Conservation (phyloP, 2,113 vertebrate genomes). For the Panthera tigris region DNA sequence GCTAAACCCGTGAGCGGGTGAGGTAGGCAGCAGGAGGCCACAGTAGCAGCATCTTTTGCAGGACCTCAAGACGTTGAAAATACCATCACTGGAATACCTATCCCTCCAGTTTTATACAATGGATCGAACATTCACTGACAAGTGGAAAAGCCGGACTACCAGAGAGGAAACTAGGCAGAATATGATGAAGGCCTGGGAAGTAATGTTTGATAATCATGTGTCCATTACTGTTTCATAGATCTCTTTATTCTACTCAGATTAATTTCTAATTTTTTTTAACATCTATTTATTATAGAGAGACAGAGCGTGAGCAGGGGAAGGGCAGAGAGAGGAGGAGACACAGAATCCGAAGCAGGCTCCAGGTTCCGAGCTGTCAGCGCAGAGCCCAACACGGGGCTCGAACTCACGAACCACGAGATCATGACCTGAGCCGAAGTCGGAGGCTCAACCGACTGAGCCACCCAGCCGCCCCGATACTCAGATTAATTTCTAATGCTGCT, state of each 20-base stretch:
- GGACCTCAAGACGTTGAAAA: background rate
- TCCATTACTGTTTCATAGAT: background rate
- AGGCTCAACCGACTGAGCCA: too few relatives aligned
- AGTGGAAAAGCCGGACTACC: background rate
- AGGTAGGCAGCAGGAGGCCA: background rate
- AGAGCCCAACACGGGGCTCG: too few relatives aligned
- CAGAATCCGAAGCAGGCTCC: too few relatives aligned
- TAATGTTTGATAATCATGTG: background rate
- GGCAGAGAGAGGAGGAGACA: too few relatives aligned
- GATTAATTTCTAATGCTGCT: background rate
- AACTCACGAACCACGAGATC: too few relatives aligned
- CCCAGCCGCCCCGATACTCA: too few relatives aligned
- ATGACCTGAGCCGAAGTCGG: too few relatives aligned
- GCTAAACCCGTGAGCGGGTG: background rate
- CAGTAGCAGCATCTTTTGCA: background rate
- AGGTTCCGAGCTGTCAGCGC: too few relatives aligned
- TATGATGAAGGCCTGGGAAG: accelerated
- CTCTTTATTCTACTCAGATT: background rate
- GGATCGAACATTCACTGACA: background rate
- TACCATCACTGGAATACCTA: background rate
- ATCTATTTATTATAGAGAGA: too few relatives aligned
- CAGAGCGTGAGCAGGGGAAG: too few relatives aligned
- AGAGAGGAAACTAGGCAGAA: background rate
- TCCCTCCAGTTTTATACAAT: background rate
- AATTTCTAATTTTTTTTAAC: too few relatives aligned